Evolutionary conservation across 2,113 vertebrate species (phyloP).

Genomic region (Bostrychus sinensis): DNA sequence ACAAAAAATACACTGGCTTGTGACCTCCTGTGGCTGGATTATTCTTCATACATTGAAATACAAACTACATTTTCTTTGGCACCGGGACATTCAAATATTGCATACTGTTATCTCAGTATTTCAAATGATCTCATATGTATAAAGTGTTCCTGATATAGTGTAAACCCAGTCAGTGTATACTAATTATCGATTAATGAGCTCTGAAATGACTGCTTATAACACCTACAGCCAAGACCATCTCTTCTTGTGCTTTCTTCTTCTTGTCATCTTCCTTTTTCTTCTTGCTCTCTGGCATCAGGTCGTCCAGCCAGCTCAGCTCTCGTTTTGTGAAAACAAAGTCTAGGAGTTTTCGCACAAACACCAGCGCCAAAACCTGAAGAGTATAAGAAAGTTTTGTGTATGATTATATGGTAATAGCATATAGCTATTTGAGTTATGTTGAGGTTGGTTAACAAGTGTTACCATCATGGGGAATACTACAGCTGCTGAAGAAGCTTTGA

Average conservation of each 20-base stretch:
- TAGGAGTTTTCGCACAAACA: slow-evolving; percentile 92
- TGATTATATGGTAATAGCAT: background rate
- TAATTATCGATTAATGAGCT: no score
- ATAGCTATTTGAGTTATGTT: background rate
- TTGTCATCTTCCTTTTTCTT: slow-evolving; percentile 97
- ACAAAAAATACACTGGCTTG: no score
- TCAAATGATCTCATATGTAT: no score
- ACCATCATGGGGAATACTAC: slow-evolving; percentile 98
- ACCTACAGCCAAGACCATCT: slow-evolving; percentile 63
- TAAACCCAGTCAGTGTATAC: no score
- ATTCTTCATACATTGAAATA: no score
- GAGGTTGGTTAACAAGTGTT: slow-evolving; percentile 29
- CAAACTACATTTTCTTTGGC: no score
- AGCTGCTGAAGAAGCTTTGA: slow-evolving; percentile 91
- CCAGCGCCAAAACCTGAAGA: slow-evolving; percentile 89
- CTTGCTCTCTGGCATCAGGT: slow-evolving; percentile 96
- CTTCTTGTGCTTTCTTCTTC: slow-evolving; percentile 90
- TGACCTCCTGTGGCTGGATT: no score
- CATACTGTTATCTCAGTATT: no score
- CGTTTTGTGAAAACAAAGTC: slow-evolving; percentile 93
- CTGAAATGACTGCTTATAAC: background rate
- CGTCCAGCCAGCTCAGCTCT: slow-evolving; percentile 95
- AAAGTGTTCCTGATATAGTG: no score
- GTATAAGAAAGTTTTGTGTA: background rate
- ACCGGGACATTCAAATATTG: no score